A percentile compares a stretch with the other conserved stretches of the same genome.
phyloP scores from a whole-genome alignment of 2,113 vertebrate genomes.

The Hippocampus abdominalis region DNA sequence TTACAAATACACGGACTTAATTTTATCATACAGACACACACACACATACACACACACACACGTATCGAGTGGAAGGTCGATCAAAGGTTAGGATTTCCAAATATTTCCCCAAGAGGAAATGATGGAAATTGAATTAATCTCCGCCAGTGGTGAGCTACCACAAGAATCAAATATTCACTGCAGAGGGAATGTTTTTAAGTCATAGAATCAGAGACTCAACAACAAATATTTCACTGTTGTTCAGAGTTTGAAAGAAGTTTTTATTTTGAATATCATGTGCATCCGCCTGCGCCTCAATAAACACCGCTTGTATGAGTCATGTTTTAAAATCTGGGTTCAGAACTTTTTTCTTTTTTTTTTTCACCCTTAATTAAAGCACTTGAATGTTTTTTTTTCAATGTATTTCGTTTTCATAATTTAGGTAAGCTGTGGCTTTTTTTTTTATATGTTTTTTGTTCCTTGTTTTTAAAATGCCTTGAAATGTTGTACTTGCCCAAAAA shows the following conservation, averaged over 20 bases:
- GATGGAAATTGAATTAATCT: neutral
- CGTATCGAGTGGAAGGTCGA: neutral
- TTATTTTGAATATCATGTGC: neutral
- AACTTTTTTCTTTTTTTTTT: neutral
- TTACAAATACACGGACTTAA: neutral
- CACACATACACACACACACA: neutral
- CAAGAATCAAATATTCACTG: neutral
- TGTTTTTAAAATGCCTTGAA: too few relatives aligned
- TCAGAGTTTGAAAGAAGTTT: neutral
- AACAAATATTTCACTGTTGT: too few relatives aligned
- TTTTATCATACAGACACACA: neutral
- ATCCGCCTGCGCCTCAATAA: neutral
- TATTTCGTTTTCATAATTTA: too few relatives aligned
- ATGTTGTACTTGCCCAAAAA: neutral
- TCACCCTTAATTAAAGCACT: too few relatives aligned
- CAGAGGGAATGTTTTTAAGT: neutral
- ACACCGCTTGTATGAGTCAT: neutral
- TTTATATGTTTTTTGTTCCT: too few relatives aligned
- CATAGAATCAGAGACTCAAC: neutral
- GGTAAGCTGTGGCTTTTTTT: too few relatives aligned
- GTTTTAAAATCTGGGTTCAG: neutral
- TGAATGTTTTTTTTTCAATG: too few relatives aligned
- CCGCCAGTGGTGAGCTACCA: neutral
- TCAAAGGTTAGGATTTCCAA: neutral
- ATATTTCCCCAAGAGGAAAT: neutral